A percentile compares a stretch with the other conserved stretches of the same genome.
These are phyloP conservation scores for Todus mexicanus DNA, from an alignment of 2,797 vertebrate species.

Conservation along the genomic window DNA sequence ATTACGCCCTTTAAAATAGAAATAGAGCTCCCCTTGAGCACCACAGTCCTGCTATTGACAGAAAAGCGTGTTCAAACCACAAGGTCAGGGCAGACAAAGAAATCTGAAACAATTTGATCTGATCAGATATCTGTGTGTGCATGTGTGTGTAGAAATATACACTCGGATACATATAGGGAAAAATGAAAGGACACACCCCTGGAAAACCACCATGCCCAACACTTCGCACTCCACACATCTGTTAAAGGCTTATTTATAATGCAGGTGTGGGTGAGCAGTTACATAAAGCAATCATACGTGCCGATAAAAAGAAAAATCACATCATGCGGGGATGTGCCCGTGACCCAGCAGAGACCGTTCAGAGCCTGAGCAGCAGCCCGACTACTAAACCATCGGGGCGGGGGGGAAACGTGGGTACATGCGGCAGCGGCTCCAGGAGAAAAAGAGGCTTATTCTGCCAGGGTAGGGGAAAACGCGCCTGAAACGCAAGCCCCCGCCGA, in stretches of 20 bases:
- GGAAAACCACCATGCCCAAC: constrained; percentile 9
- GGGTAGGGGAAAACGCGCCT: not conserved
- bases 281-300: not conserved
- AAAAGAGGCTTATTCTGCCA: not conserved
- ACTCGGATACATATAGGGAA: not conserved
- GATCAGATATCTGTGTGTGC: not conserved
- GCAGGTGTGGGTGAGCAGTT: not conserved
- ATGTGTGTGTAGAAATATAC: not conserved
- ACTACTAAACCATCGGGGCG: not conserved
- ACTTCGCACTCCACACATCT: not conserved
- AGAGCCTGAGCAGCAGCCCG: not conserved
- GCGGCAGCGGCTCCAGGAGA: not conserved
- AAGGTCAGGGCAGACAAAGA: constrained; percentile 47
- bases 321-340: not conserved
- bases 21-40: not conserved
- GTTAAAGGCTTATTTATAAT: not conserved
- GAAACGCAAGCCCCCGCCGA: not conserved
- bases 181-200: constrained; percentile 47
- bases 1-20: not conserved
- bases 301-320: not conserved
- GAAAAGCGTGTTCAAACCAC: not conserved
- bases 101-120: not conserved
- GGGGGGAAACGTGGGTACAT: not conserved
- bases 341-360: not conserved
- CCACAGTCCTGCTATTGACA: not conserved